These are phyloP conservation scores for Clanis bilineata DNA, from an alignment of 2,888 invertebrate genomes.

Conservation along the genomic window DNA sequence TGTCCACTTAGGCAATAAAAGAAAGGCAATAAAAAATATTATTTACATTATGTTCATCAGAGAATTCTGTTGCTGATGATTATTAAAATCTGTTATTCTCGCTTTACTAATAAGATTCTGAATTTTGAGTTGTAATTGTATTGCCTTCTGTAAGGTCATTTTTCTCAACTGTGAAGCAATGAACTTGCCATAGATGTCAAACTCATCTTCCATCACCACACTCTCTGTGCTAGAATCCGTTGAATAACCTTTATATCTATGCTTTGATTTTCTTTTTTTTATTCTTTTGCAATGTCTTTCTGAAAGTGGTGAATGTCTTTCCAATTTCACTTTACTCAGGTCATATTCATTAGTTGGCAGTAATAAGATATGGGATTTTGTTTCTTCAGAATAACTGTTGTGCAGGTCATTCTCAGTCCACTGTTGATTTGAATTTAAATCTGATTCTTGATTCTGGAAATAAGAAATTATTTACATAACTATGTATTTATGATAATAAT, in stretches of 20 bases:
- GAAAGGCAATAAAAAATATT: no score
- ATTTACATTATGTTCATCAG: no score
- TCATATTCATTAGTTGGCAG: conserved; percentile 53
- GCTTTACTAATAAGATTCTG: conserved; percentile 60
- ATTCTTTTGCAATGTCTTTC: conserved; percentile 38
- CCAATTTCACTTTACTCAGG: conserved; percentile 41
- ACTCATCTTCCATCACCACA: conserved; percentile 53
- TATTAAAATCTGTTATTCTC: conserved; percentile 45
- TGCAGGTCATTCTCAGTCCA: conserved; percentile 54
- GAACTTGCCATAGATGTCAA: conserved; percentile 65
- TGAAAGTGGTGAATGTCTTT: conserved; percentile 29
- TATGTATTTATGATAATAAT: no score
- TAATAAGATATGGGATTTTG: conserved; percentile 54
- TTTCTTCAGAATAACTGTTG: conserved; percentile 40
- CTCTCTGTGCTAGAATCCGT: conserved; percentile 33
- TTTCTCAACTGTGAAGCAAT: conserved; percentile 59
- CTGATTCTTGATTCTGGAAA: conserved; percentile 50
- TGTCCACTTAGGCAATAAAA: no score
- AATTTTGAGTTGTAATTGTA: conserved; percentile 56
- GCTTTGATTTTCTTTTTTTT: conserved; percentile 57
- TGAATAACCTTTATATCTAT: conserved; percentile 36
- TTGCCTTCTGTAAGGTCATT: conserved; percentile 54
- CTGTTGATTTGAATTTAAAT: conserved; percentile 56
- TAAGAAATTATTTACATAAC: conserved; percentile 18
- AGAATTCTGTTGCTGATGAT: neutral